Evolutionary conservation across 2,113 vertebrate genomes (phyloP).

Genomic region (Datnioides undecimradiatus): DNA sequence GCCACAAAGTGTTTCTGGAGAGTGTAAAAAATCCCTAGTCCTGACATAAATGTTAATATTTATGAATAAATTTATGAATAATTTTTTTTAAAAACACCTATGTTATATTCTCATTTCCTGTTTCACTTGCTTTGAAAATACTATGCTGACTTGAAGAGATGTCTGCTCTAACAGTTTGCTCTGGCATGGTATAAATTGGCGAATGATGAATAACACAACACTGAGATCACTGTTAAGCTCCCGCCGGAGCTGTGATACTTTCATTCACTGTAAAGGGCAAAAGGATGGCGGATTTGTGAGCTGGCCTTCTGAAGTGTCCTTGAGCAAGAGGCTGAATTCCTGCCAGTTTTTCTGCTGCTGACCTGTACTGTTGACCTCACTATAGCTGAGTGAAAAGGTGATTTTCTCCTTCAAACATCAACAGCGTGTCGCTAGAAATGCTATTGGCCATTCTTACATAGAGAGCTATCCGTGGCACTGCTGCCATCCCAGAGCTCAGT

Average conservation of each 20-base stretch:
- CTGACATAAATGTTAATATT: not conserved
- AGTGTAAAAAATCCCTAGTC: not conserved
- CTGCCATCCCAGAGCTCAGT: not conserved
- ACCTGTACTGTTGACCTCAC: not conserved
- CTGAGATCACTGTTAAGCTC: constrained; percentile 34
- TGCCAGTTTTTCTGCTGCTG: not conserved
- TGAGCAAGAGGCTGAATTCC: constrained; percentile 37
- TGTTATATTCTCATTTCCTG: not conserved
- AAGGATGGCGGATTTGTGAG: constrained; percentile 11
- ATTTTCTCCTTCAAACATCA: not conserved
- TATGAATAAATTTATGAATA: too few species aligned
- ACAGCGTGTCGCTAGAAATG: constrained; percentile 2
- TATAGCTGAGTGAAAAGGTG: constrained; percentile 11
- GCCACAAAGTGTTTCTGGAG: constrained; percentile 33
- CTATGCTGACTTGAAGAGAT: constrained; percentile 14
- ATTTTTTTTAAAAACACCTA: not conserved
- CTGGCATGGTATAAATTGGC: constrained; percentile 16
- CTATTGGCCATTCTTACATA: not conserved
- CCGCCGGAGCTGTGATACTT: constrained; percentile 31
- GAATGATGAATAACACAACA: constrained; percentile 48
- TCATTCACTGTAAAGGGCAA: constrained; percentile 32
- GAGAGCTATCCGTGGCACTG: not conserved
- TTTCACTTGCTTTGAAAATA: not conserved
- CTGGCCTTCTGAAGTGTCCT: constrained; percentile 26
- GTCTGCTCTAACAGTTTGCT: constrained; percentile 29